Conservation (phyloP, 1,140 invertebrate genomes). For the Pissodes strobi region DNA sequence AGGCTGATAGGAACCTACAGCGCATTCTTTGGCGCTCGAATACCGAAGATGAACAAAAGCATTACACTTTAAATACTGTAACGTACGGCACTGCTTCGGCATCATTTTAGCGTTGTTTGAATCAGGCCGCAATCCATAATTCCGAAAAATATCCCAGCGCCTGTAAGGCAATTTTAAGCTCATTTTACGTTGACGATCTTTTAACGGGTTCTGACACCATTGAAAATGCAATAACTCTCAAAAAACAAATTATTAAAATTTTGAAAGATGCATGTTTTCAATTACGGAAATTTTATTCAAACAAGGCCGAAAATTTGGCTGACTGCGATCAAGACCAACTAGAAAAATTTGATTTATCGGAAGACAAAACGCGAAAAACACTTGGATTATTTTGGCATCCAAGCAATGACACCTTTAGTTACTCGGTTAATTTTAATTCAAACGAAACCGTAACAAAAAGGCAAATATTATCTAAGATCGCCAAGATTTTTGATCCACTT, state of each 20-base stretch:
- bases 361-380: constrained; percentile 39
- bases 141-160: constrained; percentile 43
- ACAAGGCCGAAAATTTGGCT: constrained; percentile 19
- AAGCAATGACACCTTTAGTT: constrained; percentile 45
- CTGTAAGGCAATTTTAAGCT: constrained; percentile 40
- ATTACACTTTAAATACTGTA: constrained; percentile 15
- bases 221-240: constrained; percentile 37
- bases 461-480: constrained; percentile 48
- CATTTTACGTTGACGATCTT: constrained; percentile 59
- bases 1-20: not conserved
- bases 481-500: constrained; percentile 56
- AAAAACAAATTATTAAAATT: constrained; percentile 38
- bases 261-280: constrained; percentile 34
- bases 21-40: constrained; percentile 2
- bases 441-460: constrained; percentile 49
- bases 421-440: constrained; percentile 32
- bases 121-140: constrained; percentile 48
- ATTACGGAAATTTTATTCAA: constrained; percentile 41
- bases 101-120: constrained; percentile 48
- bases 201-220: constrained; percentile 49
- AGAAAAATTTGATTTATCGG: not conserved
- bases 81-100: constrained; percentile 44
- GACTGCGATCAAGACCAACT: not conserved
- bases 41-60: not conserved
- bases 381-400: constrained; percentile 52